Evolutionary conservation across 2,797 vertebrate genomes (phyloP).

Genomic region (Typhlichthys eigenmanni): DNA sequence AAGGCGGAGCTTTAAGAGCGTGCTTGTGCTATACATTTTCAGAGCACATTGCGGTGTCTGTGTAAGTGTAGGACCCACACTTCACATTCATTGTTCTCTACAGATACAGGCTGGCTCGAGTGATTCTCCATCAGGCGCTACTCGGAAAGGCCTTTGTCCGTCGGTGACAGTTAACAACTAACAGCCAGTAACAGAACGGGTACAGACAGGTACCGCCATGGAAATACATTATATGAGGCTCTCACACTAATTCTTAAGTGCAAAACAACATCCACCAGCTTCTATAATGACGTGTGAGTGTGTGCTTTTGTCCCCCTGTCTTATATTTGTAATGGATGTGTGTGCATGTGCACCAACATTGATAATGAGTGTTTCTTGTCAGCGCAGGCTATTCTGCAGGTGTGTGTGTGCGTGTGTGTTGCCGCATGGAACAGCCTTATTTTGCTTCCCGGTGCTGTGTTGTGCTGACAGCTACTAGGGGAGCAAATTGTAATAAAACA

Average conservation of each 20-base stretch:
- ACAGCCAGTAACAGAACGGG: no score
- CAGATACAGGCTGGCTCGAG: conserved; percentile 26
- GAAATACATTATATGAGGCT: neutral
- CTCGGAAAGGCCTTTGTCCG: conserved; percentile 42
- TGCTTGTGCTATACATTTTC: conserved; percentile 4
- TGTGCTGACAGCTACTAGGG: conserved; percentile 67
- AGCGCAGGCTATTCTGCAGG: conserved; percentile 57
- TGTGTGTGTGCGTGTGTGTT: conserved; percentile 32
- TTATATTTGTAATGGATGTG: conserved; percentile 23
- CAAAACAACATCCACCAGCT: no score
- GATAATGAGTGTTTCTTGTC: conserved; percentile 17
- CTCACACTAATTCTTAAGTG: no score
- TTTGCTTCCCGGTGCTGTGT: conserved; percentile 36
- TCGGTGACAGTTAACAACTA: conserved; percentile 16
- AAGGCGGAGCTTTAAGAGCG: conserved; percentile 15
- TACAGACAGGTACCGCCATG: neutral
- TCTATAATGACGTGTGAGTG: neutral
- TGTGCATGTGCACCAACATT: conserved; percentile 21
- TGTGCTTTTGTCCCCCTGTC: conserved; percentile 13
- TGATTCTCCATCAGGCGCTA: conserved; percentile 36
- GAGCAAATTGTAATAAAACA: conserved; percentile 75
- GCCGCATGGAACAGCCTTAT: conserved; percentile 42
- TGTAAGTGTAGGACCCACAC: conserved; percentile 24
- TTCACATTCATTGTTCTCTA: conserved; percentile 1
- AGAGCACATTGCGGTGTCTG: conserved; percentile 25